Conservation (phyloP, 2,888 invertebrate species). For the Orchesellides sinensis region DNA sequence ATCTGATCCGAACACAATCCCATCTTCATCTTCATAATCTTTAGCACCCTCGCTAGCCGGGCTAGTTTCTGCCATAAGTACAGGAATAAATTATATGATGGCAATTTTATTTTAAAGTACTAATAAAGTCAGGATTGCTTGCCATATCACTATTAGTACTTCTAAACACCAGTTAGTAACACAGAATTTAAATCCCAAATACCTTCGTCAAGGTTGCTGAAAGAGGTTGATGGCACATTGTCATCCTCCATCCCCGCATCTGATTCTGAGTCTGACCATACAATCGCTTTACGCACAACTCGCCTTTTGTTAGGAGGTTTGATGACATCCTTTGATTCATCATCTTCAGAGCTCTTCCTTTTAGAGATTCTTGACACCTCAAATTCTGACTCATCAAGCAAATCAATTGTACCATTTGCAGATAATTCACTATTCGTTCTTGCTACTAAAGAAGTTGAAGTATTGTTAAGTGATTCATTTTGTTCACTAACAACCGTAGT, state of each 20-base stretch:
- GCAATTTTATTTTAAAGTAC: too few species aligned
- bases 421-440: neutral
- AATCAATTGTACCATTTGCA: conserved; percentile 18
- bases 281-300: conserved; percentile 17
- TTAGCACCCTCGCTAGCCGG: too few species aligned
- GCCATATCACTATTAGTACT: too few species aligned
- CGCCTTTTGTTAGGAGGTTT: conserved; percentile 54
- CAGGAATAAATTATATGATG: too few species aligned
- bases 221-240: neutral
- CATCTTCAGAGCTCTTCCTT: conserved; percentile 57
- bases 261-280: conserved; percentile 60
- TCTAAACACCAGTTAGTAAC: too few species aligned
- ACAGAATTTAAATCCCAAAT: too few species aligned
- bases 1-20: conserved; percentile 22
- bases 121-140: too few species aligned
- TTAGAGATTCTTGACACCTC: conserved; percentile 37
- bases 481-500: neutral
- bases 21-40: neutral
- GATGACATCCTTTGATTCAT: neutral
- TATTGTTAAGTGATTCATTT: neutral
- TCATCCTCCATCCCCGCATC: neutral
- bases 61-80: too few species aligned
- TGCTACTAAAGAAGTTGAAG: neutral
- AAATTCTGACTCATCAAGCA: neutral
- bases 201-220: neutral